Percentiles rank a stretch among this genome's conserved stretches.
Evolutionary conservation across 2,113 vertebrate species (phyloP).

Genomic region (Rousettus leschenaultii): DNA sequence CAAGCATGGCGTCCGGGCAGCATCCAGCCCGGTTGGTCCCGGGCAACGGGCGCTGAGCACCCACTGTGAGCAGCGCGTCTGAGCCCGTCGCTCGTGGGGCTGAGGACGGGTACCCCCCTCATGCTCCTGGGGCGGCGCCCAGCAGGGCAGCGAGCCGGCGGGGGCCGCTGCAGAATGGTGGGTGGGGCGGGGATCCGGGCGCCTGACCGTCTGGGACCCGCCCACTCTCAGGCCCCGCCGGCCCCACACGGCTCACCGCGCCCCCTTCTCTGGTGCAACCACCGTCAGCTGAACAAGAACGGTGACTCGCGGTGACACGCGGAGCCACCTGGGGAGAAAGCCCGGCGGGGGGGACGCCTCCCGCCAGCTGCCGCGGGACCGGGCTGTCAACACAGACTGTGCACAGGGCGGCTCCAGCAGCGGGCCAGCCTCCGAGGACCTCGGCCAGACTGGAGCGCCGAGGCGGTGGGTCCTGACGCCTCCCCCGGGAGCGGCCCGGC

Average conservation of each 20-base stretch:
- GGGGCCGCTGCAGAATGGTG: neutral
- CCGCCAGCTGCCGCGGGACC: neutral
- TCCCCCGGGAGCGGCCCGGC: neutral
- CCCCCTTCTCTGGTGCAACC: neutral
- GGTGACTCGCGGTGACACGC: fast-evolving
- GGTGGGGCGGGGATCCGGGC: neutral
- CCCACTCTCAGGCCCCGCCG: neutral
- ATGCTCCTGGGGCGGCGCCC: fast-evolving
- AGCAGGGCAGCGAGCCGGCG: fast-evolving
- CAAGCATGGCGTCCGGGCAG: fast-evolving
- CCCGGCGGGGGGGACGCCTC: too few species aligned
- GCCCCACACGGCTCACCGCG: neutral
- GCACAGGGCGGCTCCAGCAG: too few species aligned
- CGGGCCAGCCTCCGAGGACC: neutral
- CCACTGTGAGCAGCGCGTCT: neutral
- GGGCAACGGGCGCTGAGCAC: neutral
- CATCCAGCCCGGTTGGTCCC: fast-evolving
- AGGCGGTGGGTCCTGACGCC: fast-evolving
- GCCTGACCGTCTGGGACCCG: neutral
- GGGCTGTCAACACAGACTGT: neutral
- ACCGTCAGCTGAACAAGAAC: neutral
- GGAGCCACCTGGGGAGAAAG: neutral
- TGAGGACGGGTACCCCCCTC: neutral
- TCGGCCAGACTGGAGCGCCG: fast-evolving
- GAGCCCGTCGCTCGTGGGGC: neutral